phyloP scores from a whole-genome alignment of 2,797 vertebrate genomes.

The Furcifer pardalis region DNA sequence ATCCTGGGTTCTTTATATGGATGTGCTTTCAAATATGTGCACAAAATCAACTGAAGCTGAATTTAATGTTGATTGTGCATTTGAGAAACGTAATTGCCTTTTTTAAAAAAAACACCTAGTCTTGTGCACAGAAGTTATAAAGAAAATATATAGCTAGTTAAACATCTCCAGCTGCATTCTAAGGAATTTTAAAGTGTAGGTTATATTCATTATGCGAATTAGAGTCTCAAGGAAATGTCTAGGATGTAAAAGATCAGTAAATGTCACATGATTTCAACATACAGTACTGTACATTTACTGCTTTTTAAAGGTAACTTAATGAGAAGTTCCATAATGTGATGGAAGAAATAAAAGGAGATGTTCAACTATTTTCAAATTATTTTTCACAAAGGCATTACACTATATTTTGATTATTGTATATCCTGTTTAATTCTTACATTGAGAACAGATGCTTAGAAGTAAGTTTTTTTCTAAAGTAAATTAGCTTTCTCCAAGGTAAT shows the following conservation, averaged over 20 bases:
- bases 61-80: constrained; percentile 28
- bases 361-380: background rate
- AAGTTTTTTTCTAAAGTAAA: background rate
- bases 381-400: constrained; percentile 6
- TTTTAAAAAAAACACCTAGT: background rate
- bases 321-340: background rate
- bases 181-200: constrained; percentile 13
- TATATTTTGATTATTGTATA: background rate
- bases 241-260: background rate
- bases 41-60: constrained; percentile 20
- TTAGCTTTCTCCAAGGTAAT: background rate
- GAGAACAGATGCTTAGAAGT: background rate
- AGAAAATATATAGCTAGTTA: constrained; percentile 17
- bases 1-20: background rate
- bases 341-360: constrained; percentile 15
- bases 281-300: background rate
- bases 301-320: background rate
- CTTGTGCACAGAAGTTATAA: background rate
- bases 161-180: background rate
- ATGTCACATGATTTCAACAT: background rate
- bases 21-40: constrained; percentile 36
- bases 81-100: background rate
- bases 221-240: background rate
- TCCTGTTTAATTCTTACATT: background rate
- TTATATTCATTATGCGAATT: constrained; percentile 11